Evolutionary conservation across 2,797 vertebrate species (phyloP), one percentile per base, ranked within the genome.

Genomic region (Bothrops alternatus): DNA sequence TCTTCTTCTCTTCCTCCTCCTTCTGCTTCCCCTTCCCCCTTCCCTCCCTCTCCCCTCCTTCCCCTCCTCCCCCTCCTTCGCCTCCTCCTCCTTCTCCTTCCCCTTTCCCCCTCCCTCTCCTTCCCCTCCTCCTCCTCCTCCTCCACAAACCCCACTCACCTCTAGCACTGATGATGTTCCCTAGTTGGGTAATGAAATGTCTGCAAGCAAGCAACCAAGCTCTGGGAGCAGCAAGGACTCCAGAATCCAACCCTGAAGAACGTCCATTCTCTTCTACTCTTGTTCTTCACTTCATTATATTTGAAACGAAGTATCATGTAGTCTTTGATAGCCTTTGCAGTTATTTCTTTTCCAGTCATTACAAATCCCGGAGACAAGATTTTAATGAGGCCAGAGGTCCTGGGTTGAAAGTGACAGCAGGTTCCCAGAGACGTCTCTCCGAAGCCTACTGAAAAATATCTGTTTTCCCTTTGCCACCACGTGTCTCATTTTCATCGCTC

Each of bases 371-470:
- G 32, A 55, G 63, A 82, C 88, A 90, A 82, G 78, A 89, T 95
- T 91, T 93, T 93, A 86, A 90, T 91, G 63, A 90, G 91, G 92
- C 65, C 90, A 50, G 13, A 93, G 60, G 25, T 87, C 1, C 87
- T 61, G 61, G 91, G 56, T 87, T 73, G 87, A 94, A 94, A 95
- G 73, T 28, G 93, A 92, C 91, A 88, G 47, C 3, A 86, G 14
- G 92, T 50, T 93, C 73, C 87, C 86, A 23, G 55, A 92, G 92
- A 26, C 25, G 14, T 94, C 88, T 92, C 87, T 93, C 90, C 60
- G 90, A 95, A 95, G 94, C 88, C 61, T 95, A 92, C 95, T 96
- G 92, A 96, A 96, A 97, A 95, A 95, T 95, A 93, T 78, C 93
- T 96, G 90, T 60, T 90, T 88, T 89, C 14, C 90, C 90, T 90